Evolutionary conservation across 2,888 invertebrate genomes (phyloP).

Genomic region (Trachelus troglodyta): DNA sequence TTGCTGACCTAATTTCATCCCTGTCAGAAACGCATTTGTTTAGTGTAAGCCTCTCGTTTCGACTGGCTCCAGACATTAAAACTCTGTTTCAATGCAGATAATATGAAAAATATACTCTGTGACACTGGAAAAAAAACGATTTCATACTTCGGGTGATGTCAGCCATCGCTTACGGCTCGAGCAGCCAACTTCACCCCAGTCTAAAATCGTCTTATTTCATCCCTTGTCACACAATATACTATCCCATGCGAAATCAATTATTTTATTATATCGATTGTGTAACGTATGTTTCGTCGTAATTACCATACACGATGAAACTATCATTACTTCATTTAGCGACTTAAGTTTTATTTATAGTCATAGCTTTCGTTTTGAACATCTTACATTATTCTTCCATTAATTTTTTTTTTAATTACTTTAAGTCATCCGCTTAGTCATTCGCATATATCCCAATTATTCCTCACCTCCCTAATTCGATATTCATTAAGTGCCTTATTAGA

Average conservation of each 20-base stretch:
- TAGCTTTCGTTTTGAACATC: background rate
- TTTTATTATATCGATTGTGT: background rate
- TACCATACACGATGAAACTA: background rate
- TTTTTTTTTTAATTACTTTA: background rate
- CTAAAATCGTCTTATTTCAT: too few species aligned
- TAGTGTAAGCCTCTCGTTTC: too few species aligned
- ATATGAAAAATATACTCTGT: too few species aligned
- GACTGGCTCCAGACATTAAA: too few species aligned
- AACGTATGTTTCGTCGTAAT: background rate
- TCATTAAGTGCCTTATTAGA: constrained; percentile 2
- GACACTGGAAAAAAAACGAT: too few species aligned
- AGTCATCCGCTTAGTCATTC: constrained; percentile 21
- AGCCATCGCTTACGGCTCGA: too few species aligned
- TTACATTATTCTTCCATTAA: background rate
- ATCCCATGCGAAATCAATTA: background rate
- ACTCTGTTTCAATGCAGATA: too few species aligned
- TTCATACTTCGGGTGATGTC: too few species aligned
- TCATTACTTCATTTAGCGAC: background rate
- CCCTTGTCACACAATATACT: too few species aligned
- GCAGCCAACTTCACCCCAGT: too few species aligned
- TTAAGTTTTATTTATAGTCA: background rate
- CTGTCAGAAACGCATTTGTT: too few species aligned
- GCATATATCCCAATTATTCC: background rate
- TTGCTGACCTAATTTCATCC: too few species aligned
- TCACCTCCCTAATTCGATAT: background rate